Evolutionary conservation across 2,797 vertebrate species (phyloP).

Genomic region (Dendrocincla fuliginosa): DNA sequence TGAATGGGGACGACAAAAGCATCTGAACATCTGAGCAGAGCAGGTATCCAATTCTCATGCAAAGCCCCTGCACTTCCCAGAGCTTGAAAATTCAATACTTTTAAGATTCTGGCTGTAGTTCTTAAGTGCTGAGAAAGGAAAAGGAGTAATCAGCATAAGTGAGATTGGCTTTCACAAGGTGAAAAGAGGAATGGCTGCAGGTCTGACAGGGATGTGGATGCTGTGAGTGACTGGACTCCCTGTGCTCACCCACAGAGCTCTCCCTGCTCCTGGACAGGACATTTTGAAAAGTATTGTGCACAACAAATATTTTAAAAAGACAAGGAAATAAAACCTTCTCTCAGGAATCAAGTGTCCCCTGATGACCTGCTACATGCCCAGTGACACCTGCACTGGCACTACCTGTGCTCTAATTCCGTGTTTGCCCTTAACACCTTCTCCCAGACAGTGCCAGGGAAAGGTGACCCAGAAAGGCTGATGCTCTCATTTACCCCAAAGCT

Average conservation of each 20-base stretch:
- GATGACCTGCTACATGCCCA: rapidly evolving
- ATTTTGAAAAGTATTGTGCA: neutral
- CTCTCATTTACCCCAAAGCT: neutral
- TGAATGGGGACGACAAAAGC: neutral
- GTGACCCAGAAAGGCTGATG: neutral
- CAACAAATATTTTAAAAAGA: conserved; percentile 29
- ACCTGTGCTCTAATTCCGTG: rapidly evolving
- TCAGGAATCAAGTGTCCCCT: neutral
- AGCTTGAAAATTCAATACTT: neutral
- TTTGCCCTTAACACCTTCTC: neutral
- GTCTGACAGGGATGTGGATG: neutral
- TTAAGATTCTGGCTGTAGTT: neutral
- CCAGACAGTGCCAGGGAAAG: neutral
- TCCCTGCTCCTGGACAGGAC: neutral
- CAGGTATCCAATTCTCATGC: neutral
- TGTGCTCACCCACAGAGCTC: neutral
- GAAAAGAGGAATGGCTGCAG: neutral
- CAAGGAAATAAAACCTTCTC: neutral
- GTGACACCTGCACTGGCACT: neutral
- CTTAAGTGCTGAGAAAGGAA: neutral
- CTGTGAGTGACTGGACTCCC: neutral
- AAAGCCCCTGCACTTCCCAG: conserved; percentile 2
- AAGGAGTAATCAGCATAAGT: neutral
- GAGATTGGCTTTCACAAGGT: neutral
- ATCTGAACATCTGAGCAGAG: neutral